Evolutionary conservation across 2,888 invertebrate genomes (phyloP).

Genomic region (Archaeoteleia sp.): DNA sequence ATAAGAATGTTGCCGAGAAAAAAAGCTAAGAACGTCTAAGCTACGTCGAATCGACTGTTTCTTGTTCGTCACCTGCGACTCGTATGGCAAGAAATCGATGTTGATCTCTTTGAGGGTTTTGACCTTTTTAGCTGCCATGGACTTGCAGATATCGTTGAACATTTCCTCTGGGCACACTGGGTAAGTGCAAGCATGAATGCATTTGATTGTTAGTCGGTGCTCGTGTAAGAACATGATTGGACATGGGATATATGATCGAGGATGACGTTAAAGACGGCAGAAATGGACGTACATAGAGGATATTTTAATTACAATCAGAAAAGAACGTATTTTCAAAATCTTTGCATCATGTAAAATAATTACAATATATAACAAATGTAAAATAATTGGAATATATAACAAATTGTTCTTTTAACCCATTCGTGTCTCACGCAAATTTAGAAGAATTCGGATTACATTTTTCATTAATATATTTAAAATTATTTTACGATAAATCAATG

Average conservation of each 20-base stretch:
- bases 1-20: slow-evolving; percentile 1
- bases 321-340: too few species aligned
- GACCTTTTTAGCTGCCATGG: slow-evolving; percentile 94
- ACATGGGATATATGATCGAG: slow-evolving; percentile 4
- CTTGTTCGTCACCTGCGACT: slow-evolving; percentile 87
- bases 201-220: slow-evolving; percentile 64
- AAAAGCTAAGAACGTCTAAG: slow-evolving; percentile 14
- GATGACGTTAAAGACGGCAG: slow-evolving; percentile 13
- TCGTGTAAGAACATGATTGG: slow-evolving; percentile 20
- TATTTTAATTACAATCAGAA: too few species aligned
- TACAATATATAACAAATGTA: too few species aligned
- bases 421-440: too few species aligned
- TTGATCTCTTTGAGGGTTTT: slow-evolving; percentile 99
- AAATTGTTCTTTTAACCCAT: too few species aligned
- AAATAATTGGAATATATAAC: too few species aligned
- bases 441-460: too few species aligned
- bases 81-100: slow-evolving; percentile 98
- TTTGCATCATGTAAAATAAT: too few species aligned
- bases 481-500: too few species aligned
- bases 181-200: slow-evolving; percentile 70
- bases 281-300: too few species aligned
- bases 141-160: slow-evolving; percentile 98
- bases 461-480: too few species aligned
- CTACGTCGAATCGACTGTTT: slow-evolving; percentile 26
- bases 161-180: slow-evolving; percentile 96